Conservation (phyloP, 2,113 vertebrate species). For the Zosterops japonicus region DNA sequence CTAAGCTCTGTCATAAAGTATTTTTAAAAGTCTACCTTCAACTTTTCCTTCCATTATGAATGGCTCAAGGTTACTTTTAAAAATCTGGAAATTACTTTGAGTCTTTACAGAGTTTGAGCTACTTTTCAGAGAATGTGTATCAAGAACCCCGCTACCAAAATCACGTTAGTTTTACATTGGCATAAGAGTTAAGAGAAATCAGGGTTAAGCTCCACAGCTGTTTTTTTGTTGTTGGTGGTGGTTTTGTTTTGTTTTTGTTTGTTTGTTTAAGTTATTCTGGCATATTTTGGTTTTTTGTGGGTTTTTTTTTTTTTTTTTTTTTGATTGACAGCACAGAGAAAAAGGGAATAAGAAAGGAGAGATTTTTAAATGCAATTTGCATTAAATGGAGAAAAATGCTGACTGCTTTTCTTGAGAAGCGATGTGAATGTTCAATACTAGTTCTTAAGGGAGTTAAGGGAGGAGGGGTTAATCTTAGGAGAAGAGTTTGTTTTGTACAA, state of each 20-base stretch:
- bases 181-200: background rate
- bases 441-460: background rate
- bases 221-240: no score
- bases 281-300: background rate
- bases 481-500: background rate
- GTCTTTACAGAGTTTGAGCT: background rate
- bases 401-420: background rate
- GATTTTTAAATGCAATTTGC: background rate
- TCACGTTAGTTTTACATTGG: background rate
- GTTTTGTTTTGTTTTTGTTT: background rate
- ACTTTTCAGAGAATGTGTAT: background rate
- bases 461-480: background rate
- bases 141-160: background rate
- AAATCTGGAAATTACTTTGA: background rate
- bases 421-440: background rate
- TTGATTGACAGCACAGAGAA: slow-evolving; percentile 1
- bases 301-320: background rate
- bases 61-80: background rate
- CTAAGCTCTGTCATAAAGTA: background rate
- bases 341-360: background rate
- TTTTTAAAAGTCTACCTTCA: background rate
- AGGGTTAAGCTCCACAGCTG: background rate
- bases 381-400: background rate
- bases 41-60: background rate
- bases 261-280: background rate